phyloP scores from a whole-genome alignment of 2,888 invertebrate species.

The Pristionchus entomophagus region DNA sequence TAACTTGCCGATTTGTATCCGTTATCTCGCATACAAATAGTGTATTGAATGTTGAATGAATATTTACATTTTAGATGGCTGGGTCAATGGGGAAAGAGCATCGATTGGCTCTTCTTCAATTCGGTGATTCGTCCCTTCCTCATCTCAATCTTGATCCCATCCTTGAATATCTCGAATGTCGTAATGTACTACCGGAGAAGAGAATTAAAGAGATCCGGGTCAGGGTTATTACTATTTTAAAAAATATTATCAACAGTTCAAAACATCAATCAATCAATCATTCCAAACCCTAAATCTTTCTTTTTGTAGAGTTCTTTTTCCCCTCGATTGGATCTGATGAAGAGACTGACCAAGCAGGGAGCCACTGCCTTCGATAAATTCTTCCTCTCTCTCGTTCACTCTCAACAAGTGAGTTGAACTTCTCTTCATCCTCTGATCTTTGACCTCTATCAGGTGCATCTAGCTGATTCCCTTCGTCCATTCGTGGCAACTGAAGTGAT shows the following conservation, averaged over 20 bases:
- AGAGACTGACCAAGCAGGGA: constrained; percentile 33
- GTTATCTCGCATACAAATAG: too few relatives aligned
- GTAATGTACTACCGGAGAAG: not conserved
- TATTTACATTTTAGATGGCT: too few relatives aligned
- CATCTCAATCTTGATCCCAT: constrained; percentile 38
- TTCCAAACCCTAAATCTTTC: too few relatives aligned
- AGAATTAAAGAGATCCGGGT: constrained; percentile 24
- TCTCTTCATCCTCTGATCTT: not conserved
- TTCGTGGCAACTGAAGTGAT: not conserved
- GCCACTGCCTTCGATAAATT: constrained; percentile 30
- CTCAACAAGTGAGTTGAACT: constrained; percentile 20
- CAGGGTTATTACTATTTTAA: not conserved
- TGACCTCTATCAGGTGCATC: not conserved
- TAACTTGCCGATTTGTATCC: too few relatives aligned
- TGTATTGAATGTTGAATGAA: too few relatives aligned
- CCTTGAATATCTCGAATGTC: constrained; percentile 17
- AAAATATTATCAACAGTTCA: too few relatives aligned
- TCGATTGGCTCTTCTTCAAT: not conserved
- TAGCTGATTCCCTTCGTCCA: constrained; percentile 14
- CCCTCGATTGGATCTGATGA: constrained; percentile 39
- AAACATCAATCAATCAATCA: too few relatives aligned
- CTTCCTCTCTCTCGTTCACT: constrained; percentile 36
- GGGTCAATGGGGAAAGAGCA: constrained; percentile 12
- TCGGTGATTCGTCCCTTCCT: constrained; percentile 37
- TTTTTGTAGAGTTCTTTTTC: too few relatives aligned